Conservation (phyloP, 2,888 invertebrate genomes). For the Acheta domesticus region DNA sequence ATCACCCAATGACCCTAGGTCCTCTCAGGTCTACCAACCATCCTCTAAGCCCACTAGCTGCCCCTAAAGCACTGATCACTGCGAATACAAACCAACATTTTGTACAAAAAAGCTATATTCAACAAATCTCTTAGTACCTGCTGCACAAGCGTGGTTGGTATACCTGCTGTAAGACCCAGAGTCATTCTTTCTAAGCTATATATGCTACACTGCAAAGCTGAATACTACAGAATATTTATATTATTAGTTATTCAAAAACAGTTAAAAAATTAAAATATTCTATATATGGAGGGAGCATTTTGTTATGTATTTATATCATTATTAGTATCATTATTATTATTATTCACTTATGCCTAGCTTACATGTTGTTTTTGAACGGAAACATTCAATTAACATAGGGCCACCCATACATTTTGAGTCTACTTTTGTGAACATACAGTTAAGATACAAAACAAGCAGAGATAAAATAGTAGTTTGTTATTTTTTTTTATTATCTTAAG, state of each 20-base stretch:
- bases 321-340: background rate
- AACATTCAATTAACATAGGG: background rate
- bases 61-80: slow-evolving; percentile 9
- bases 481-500: background rate
- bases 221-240: slow-evolving; percentile 23
- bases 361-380: slow-evolving; percentile 6
- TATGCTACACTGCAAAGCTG: slow-evolving; percentile 18
- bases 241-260: slow-evolving; percentile 29
- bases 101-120: slow-evolving; percentile 30
- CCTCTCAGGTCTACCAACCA: background rate
- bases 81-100: slow-evolving; percentile 23
- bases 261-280: slow-evolving; percentile 35
- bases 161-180: background rate
- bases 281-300: slow-evolving; percentile 34
- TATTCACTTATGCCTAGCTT: slow-evolving; percentile 6
- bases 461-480: slow-evolving; percentile 18
- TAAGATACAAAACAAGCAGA: slow-evolving; percentile 10
- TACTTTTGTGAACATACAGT: slow-evolving; percentile 1
- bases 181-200: background rate
- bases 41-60: background rate
- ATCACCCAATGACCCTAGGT: background rate
- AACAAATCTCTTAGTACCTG: background rate
- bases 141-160: background rate
- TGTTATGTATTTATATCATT: slow-evolving; percentile 20
- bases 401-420: slow-evolving; percentile 5